These are phyloP conservation scores for Machimus atricapillus DNA, from an alignment of 2,888 invertebrate species.

Conservation along the genomic window DNA sequence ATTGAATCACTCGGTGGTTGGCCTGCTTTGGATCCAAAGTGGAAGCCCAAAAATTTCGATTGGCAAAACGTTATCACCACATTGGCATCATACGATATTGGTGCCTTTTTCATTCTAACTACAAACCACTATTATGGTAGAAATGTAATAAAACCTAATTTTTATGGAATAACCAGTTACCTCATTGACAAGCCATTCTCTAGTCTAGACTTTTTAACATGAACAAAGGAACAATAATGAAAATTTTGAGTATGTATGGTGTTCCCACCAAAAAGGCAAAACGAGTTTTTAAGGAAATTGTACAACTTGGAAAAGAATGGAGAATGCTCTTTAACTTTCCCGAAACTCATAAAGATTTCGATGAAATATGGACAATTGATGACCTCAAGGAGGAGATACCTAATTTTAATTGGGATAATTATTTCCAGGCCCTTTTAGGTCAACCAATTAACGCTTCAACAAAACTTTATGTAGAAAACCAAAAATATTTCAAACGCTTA, in stretches of 20 bases:
- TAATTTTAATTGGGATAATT: background rate
- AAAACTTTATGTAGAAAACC: background rate
- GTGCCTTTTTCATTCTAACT: background rate
- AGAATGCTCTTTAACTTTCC: background rate
- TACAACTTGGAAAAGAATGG: background rate
- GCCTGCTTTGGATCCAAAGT: background rate
- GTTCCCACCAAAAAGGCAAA: background rate
- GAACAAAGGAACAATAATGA: background rate
- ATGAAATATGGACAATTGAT: background rate
- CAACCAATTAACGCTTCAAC: background rate
- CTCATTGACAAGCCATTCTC: background rate
- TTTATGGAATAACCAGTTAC: background rate
- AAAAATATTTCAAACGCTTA: background rate
- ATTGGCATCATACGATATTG: background rate
- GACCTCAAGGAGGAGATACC: background rate
- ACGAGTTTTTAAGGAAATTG: background rate
- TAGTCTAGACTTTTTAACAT: background rate
- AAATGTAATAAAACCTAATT: background rate
- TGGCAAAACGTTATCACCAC: background rate
- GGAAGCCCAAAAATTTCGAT: background rate
- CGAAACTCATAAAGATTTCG: background rate
- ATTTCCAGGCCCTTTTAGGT: background rate
- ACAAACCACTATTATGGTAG: background rate
- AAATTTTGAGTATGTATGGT: background rate
- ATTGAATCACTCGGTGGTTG: background rate